Conservation (phyloP, 2,888 invertebrate genomes). For the Trichopoda pennipes region DNA sequence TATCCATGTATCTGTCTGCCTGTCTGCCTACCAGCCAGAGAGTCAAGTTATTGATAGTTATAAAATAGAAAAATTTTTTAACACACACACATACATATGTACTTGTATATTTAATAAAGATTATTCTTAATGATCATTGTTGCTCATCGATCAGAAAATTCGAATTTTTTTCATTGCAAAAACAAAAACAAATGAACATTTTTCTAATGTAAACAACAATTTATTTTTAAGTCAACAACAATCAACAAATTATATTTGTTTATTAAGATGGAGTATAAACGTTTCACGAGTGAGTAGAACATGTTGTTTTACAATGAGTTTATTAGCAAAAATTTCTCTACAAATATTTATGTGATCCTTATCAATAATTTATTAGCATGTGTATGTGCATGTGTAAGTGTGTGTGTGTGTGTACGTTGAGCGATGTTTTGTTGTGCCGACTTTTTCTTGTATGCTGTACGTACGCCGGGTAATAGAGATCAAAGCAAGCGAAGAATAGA, state of each 20-base stretch:
- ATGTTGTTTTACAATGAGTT: not conserved
- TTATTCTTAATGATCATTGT: constrained; percentile 39
- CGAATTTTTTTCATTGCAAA: constrained; percentile 24
- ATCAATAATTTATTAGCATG: constrained; percentile 26
- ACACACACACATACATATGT: no score
- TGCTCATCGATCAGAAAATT: constrained; percentile 45
- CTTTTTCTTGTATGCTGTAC: constrained; percentile 4
- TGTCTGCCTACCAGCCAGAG: not conserved
- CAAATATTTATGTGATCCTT: constrained; percentile 29
- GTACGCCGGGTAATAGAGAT: constrained; percentile 58
- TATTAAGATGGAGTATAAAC: not conserved
- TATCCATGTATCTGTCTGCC: not conserved
- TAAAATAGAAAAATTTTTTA: not conserved
- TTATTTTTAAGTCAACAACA: constrained; percentile 29
- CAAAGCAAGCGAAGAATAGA: constrained; percentile 67
- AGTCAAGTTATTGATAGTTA: not conserved
- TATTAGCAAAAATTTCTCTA: constrained; percentile 26
- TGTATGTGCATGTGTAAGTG: not conserved
- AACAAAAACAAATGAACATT: constrained; percentile 5
- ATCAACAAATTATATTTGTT: constrained; percentile 8
- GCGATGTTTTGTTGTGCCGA: constrained; percentile 31
- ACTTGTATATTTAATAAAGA: constrained; percentile 27
- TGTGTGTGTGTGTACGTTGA: not conserved
- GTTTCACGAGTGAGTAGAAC: not conserved
- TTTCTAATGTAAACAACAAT: constrained; percentile 34